phyloP scores from a whole-genome alignment of 1,140 invertebrate genomes.

The Diploscapter pachys region DNA sequence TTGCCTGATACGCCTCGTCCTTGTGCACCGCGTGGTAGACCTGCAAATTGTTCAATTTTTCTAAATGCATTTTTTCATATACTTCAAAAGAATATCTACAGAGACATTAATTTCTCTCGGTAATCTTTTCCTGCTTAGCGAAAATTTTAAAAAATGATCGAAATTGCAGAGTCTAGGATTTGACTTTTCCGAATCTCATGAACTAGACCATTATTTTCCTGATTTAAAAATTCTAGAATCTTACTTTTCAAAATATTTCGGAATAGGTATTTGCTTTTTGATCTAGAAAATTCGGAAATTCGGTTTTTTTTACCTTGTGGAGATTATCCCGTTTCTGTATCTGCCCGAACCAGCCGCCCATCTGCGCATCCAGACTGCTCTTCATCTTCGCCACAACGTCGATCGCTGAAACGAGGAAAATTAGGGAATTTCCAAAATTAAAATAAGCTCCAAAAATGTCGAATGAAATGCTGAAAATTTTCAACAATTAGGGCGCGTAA shows the following conservation, averaged over 20 bases:
- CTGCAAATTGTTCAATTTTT: slow-evolving; percentile 1
- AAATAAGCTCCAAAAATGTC: no score
- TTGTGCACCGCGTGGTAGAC: slow-evolving; percentile 29
- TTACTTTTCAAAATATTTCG: background rate
- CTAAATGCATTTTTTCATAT: background rate
- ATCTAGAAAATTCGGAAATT: no score
- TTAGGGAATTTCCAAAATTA: background rate
- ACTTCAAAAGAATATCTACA: slow-evolving; percentile 19
- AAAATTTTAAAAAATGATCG: background rate
- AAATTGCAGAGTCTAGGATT: no score
- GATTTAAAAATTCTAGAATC: background rate
- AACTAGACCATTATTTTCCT: no score
- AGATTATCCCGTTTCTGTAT: slow-evolving; percentile 7
- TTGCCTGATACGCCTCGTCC: slow-evolving; percentile 38
- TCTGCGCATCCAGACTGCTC: slow-evolving; percentile 29
- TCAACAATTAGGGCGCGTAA: background rate
- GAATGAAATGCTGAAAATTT: background rate
- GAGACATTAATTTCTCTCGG: background rate
- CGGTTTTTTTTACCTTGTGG: slow-evolving; percentile 12
- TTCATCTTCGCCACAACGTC: slow-evolving; percentile 20
- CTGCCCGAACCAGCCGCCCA: slow-evolving; percentile 37
- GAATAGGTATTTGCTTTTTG: background rate
- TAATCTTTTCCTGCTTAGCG: background rate
- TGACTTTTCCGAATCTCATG: no score
- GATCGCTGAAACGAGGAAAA: slow-evolving; percentile 13